These are phyloP conservation scores for Theristus sp. DNA, from an alignment of 2,888 invertebrate species.

Conservation along the genomic window DNA sequence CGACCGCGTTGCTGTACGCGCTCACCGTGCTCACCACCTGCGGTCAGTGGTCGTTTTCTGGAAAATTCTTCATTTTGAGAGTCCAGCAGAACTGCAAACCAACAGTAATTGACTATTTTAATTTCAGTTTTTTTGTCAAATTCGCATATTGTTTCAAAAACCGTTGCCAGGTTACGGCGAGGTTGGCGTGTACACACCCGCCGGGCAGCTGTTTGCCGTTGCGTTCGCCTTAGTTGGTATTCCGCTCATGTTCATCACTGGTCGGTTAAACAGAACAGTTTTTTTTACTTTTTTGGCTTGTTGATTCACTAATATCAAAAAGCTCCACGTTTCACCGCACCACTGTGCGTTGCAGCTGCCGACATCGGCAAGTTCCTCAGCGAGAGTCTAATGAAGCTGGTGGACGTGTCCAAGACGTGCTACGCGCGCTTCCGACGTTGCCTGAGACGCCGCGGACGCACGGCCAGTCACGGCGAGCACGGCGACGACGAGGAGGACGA, in stretches of 20 bases:
- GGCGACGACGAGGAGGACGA: neutral
- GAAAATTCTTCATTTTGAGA: neutral
- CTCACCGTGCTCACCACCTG: conserved; percentile 29
- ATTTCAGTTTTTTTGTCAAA: neutral
- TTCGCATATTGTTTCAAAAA: too few relatives aligned
- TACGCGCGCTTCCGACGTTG: neutral
- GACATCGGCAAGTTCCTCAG: conserved; percentile 29
- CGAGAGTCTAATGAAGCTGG: conserved; percentile 22
- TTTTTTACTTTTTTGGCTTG: too few relatives aligned
- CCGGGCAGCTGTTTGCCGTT: conserved; percentile 27
- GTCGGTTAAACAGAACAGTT: neutral
- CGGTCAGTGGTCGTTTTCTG: conserved; percentile 13
- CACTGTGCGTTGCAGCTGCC: conserved; percentile 24
- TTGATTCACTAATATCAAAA: too few relatives aligned
- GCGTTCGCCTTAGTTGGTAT: conserved; percentile 28
- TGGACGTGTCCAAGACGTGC: neutral
- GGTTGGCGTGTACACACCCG: conserved; percentile 27
- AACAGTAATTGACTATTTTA: neutral
- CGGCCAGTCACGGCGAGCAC: too few relatives aligned
- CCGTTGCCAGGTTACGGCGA: conserved; percentile 25
- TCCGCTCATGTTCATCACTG: conserved; percentile 28
- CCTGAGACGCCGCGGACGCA: neutral
- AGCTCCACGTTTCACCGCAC: too few relatives aligned
- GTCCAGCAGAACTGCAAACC: neutral
- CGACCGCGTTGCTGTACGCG: conserved; percentile 26